Conservation (phyloP, 2,888 invertebrate genomes). For the Achlya flavicornis region DNA sequence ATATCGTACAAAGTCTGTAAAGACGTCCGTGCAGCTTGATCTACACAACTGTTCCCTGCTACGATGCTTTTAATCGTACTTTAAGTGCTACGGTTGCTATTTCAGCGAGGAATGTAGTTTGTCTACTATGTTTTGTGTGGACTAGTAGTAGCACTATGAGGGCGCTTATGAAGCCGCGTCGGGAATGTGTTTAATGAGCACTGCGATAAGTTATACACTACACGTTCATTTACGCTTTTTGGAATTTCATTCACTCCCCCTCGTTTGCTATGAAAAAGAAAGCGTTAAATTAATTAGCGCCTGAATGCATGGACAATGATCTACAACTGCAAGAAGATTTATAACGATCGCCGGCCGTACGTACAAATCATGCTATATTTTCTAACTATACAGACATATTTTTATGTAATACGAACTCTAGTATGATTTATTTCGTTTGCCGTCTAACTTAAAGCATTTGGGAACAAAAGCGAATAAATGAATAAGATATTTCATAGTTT, state of each 20-base stretch:
- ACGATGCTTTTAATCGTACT: not conserved
- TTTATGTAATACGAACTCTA: not conserved
- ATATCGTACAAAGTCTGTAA: not conserved
- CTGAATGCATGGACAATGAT: constrained; percentile 68
- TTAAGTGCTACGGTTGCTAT: constrained; percentile 1
- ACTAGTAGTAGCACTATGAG: constrained; percentile 32
- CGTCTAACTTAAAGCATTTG: not conserved
- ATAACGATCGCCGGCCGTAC: constrained; percentile 29
- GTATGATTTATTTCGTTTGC: not conserved
- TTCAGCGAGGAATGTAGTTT: constrained; percentile 8
- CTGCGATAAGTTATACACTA: constrained; percentile 73
- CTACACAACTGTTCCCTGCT: not conserved
- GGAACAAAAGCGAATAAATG: not conserved
- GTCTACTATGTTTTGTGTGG: constrained; percentile 1
- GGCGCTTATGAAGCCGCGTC: constrained; percentile 52
- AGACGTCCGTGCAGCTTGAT: not conserved
- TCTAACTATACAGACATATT: not conserved
- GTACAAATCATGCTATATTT: not conserved
- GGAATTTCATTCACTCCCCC: constrained; percentile 75
- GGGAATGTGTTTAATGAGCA: constrained; percentile 73
- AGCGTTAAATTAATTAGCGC: constrained; percentile 75
- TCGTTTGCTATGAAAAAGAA: constrained; percentile 67
- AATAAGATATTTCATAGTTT: not conserved
- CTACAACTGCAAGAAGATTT: constrained; percentile 60
- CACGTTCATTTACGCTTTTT: constrained; percentile 73